These are phyloP conservation scores for Philopedon plagiatum DNA, from an alignment of 2,888 invertebrate genomes.

Conservation along the genomic window DNA sequence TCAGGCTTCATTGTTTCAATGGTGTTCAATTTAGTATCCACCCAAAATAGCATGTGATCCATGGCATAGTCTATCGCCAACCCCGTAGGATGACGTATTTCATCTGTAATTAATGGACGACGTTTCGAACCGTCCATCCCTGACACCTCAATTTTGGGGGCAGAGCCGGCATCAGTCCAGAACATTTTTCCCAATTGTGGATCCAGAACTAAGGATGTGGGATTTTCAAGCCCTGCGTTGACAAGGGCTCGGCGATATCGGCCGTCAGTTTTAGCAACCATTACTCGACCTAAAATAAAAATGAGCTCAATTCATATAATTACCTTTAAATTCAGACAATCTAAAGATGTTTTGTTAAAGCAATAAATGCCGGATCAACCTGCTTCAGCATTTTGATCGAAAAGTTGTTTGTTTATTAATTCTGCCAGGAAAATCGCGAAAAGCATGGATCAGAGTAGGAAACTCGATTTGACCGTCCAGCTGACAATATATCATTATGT, in stretches of 20 bases:
- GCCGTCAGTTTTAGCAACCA: slow-evolving; percentile 92
- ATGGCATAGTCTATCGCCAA: slow-evolving; percentile 91
- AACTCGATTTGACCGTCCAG: too few species aligned
- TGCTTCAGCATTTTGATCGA: too few species aligned
- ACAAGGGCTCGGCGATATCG: slow-evolving; percentile 88
- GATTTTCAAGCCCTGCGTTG: slow-evolving; percentile 84
- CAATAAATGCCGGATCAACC: too few species aligned
- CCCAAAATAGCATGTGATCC: slow-evolving; percentile 95
- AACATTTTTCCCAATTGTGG: slow-evolving; percentile 89
- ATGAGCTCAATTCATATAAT: background rate
- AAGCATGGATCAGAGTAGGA: too few species aligned
- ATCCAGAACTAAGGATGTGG: slow-evolving; percentile 91
- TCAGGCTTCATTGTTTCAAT: slow-evolving; percentile 90
- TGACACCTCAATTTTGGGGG: slow-evolving; percentile 93
- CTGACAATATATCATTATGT: too few species aligned
- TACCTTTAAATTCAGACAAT: too few species aligned
- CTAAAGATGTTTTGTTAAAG: too few species aligned
- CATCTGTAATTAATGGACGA: slow-evolving; percentile 84
- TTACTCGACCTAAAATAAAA: slow-evolving; percentile 71
- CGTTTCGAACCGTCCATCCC: slow-evolving; percentile 98
- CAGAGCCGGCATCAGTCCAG: slow-evolving; percentile 94
- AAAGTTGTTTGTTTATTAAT: too few species aligned
- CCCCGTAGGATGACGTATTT: slow-evolving; percentile 88
- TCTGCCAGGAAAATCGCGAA: too few species aligned
- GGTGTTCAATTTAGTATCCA: slow-evolving; percentile 91